These are phyloP conservation scores for Myripristis murdjan DNA, from an alignment of 2,797 vertebrate species.

Conservation along the genomic window DNA sequence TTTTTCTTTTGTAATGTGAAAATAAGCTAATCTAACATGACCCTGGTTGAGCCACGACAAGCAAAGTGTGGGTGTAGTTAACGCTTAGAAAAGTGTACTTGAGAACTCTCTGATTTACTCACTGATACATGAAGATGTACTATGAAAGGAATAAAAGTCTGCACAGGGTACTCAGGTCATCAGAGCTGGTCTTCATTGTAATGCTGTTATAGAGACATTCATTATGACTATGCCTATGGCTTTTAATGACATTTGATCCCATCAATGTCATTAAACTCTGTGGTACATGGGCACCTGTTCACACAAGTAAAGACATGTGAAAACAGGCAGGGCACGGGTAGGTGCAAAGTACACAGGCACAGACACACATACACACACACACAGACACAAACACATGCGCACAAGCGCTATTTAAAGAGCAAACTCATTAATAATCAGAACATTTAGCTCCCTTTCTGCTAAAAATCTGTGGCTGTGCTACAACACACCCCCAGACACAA, in stretches of 20 bases:
- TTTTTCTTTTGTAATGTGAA: neutral
- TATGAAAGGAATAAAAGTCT: neutral
- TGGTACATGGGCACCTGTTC: too few relatives aligned
- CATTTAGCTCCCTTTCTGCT: too few relatives aligned
- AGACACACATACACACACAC: neutral
- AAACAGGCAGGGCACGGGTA: neutral
- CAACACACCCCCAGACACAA: neutral
- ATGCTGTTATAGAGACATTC: neutral
- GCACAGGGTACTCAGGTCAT: neutral
- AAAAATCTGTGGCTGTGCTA: too few relatives aligned
- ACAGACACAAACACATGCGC: neutral
- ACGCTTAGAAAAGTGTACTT: too few relatives aligned
- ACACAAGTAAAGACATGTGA: too few relatives aligned
- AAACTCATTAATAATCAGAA: too few relatives aligned
- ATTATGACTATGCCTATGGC: constrained; percentile 3
- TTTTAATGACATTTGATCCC: constrained; percentile 9
- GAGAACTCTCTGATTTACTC: too few relatives aligned
- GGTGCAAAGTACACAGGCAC: neutral
- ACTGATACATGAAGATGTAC: too few relatives aligned
- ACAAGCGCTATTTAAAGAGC: neutral
- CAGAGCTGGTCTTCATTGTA: neutral
- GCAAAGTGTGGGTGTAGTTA: too few relatives aligned
- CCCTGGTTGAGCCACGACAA: neutral
- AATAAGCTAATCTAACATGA: neutral
- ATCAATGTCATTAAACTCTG: neutral